Conservation (phyloP, 2,888 invertebrate genomes). For the Torymus texanus region DNA sequence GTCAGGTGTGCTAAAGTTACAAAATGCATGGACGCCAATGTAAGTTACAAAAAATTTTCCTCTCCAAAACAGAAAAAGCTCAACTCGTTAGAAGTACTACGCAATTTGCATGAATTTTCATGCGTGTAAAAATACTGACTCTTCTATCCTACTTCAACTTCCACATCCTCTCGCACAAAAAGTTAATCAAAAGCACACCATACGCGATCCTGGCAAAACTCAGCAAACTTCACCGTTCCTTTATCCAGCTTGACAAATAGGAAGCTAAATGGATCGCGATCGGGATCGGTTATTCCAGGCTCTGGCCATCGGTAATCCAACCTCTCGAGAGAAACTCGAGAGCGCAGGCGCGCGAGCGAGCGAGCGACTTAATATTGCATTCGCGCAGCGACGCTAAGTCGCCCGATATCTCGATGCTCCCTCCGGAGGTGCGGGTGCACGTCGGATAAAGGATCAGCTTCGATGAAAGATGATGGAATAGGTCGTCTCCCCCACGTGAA, state of each 20-base stretch:
- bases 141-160: not conserved
- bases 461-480: not conserved
- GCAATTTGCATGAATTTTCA: not conserved
- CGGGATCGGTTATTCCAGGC: conserved; percentile 40
- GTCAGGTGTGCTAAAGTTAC: no score
- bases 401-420: not conserved
- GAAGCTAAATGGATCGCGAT: conserved; percentile 45
- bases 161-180: conserved; percentile 14
- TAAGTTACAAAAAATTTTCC: no score
- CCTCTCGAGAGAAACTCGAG: conserved; percentile 13
- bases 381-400: not conserved
- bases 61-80: no score
- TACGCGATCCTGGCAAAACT: no score
- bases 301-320: conserved; percentile 35
- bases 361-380: conserved; percentile 29
- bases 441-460: no score
- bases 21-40: no score
- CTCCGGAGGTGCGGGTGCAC: not conserved
- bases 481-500: not conserved
- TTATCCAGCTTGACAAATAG: conserved; percentile 46
- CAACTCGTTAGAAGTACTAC: no score
- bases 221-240: not conserved
- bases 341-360: not conserved
- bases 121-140: not conserved
- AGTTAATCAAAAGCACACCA: conserved; percentile 10